phyloP scores from a whole-genome alignment of 2,888 invertebrate species.

The Lithophane ornitopus region DNA sequence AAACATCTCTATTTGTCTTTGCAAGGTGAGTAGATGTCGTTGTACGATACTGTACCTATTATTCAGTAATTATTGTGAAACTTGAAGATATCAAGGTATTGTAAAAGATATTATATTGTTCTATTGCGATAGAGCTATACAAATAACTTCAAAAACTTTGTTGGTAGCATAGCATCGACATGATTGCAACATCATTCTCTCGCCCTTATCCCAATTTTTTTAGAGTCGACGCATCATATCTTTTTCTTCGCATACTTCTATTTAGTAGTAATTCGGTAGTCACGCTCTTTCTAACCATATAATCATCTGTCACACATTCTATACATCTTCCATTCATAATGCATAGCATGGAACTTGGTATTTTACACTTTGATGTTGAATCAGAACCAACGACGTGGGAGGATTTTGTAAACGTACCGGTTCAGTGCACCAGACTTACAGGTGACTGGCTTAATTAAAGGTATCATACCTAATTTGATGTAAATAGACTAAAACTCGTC shows the following conservation, averaged over 20 bases:
- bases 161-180: not conserved
- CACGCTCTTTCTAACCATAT: not conserved
- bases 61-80: constrained; percentile 34
- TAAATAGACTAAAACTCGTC: not conserved
- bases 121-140: constrained; percentile 1
- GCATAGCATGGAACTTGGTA: not conserved
- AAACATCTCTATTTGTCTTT: constrained; percentile 25
- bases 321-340: not conserved
- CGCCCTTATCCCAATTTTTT: not conserved
- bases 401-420: constrained; percentile 7
- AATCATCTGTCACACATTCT: not conserved
- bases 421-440: not conserved
- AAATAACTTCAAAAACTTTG: not conserved
- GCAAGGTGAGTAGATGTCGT: constrained; percentile 36
- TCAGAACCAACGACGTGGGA: constrained; percentile 1
- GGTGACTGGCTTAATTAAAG: too few relatives aligned
- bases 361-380: not conserved
- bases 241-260: too few relatives aligned
- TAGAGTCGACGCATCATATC: fast-evolving
- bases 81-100: constrained; percentile 25
- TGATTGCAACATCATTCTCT: not conserved
- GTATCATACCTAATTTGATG: not conserved
- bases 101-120: constrained; percentile 8
- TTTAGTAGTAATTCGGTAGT: not conserved
- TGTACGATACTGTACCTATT: constrained; percentile 36